Conservation (phyloP, 2,113 vertebrate species). For the Plecotus auritus region DNA sequence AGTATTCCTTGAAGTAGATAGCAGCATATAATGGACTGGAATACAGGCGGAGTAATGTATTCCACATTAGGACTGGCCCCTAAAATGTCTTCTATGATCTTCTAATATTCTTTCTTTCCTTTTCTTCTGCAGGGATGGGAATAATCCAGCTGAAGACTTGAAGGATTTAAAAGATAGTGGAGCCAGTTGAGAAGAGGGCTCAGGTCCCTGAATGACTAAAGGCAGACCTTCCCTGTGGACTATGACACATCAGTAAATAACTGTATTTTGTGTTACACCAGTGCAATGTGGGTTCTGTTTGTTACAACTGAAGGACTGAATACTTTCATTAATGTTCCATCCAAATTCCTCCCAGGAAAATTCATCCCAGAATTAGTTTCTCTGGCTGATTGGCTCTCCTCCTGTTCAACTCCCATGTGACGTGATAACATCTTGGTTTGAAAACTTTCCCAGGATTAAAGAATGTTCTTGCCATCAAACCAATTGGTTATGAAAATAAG, state of each 20-base stretch:
- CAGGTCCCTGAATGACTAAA: neutral
- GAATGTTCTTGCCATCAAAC: neutral
- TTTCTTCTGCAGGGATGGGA: neutral
- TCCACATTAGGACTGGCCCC: neutral
- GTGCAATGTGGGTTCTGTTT: neutral
- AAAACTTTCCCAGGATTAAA: neutral
- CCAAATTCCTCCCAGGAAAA: neutral
- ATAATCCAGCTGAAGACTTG: neutral
- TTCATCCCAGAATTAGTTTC: neutral
- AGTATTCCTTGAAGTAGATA: neutral
- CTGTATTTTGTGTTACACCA: neutral
- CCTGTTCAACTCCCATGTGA: neutral
- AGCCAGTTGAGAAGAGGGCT: neutral
- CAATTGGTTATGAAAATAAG: conserved; percentile 15
- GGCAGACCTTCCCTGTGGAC: neutral
- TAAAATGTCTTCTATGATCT: neutral
- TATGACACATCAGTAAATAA: neutral
- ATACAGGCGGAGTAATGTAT: neutral
- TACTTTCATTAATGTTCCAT: neutral
- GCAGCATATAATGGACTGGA: neutral
- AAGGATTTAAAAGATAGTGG: neutral
- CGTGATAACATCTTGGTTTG: neutral
- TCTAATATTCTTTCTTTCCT: neutral
- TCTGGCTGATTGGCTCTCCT: neutral
- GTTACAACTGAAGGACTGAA: neutral